Evolutionary conservation across 1,140 invertebrate species (phyloP), one percentile per base, ranked within the genome.

Genomic region (Drosophila seguyi): DNA sequence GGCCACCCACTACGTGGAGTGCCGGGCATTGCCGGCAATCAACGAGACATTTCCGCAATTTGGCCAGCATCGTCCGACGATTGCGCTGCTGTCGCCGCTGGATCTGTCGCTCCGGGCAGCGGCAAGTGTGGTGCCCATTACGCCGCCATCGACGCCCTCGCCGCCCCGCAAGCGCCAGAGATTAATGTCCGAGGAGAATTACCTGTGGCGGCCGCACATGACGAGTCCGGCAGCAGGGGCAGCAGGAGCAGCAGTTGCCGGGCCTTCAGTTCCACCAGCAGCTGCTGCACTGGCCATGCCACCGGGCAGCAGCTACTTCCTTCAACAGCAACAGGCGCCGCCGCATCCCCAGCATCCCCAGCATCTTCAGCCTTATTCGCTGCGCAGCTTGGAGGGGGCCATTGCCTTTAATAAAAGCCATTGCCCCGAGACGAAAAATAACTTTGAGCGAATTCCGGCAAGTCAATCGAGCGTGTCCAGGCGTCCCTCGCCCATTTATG

Each of bases 71-170:
- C 77, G 75, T 48, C 69, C 87, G 69, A 41, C 81, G 2, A 81
- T 90, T 50, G 67, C 84, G 56, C 42, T 92, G 63, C 81, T 94
- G 29, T 94, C 94, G 20, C 94, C 94, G 8, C 81, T 95, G 22
- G 94, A 95, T 67, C 83, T 95, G 18, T 94, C 94, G 29, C 63
- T 94, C 7, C 94, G 94, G 10, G 76, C 83, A 8, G 73, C 90
- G 71, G 84, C 93, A 36, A 92, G 82, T 63, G 79, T 92, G 53
- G 93, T 93, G 67, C 94, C 94, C 48, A 95, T 95, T 53, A 95
- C 94, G 25, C 94, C 94, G 20, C 94, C 94, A n/a, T 94, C 94
- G 59, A 95, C 94, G 18, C 94, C 94, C 8, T 94, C 94, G 38
- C 94, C 94, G 5, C 76, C 91, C 1, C 92, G 93, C 62, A 94